Conservation (phyloP, 2,888 invertebrate species). For the Baccha elongata region DNA sequence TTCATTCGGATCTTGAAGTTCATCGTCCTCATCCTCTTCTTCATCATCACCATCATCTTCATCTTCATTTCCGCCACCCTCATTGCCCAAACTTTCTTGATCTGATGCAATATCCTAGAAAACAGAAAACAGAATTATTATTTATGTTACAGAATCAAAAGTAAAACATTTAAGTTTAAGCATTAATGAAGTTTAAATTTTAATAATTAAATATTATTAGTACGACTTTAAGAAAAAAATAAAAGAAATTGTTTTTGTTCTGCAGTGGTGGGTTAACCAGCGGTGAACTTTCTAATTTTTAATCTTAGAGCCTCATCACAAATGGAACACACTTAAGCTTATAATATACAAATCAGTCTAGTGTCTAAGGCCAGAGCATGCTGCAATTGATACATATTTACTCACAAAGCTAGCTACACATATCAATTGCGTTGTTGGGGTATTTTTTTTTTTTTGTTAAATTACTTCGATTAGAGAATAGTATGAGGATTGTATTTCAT, state of each 20-base stretch:
- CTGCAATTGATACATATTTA: conserved; percentile 68
- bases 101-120: conserved; percentile 82
- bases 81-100: conserved; percentile 81
- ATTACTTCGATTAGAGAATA: conserved; percentile 54
- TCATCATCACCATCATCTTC: conserved; percentile 82
- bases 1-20: conserved; percentile 79
- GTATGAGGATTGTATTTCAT: conserved; percentile 40
- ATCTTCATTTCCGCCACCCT: conserved; percentile 81
- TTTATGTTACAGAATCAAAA: conserved; percentile 27
- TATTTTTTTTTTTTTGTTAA: conserved; percentile 54
- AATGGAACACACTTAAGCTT: conserved; percentile 51
- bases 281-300: conserved; percentile 18
- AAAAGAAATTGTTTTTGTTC: conserved; percentile 19
- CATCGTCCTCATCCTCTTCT: conserved; percentile 82
- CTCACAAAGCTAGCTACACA: conserved; percentile 45
- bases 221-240: conserved; percentile 35
- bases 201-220: conserved; percentile 39
- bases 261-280: conserved; percentile 64
- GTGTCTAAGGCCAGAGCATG: conserved; percentile 73
- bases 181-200: conserved; percentile 33
- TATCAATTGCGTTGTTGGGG: conserved; percentile 65
- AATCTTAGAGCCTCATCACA: conserved; percentile 51
- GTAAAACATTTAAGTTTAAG: conserved; percentile 50
- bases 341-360: conserved; percentile 51
- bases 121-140: too few species aligned